Evolutionary conservation across 2,797 vertebrate genomes (phyloP).

Genomic region (Dallia pectoralis): DNA sequence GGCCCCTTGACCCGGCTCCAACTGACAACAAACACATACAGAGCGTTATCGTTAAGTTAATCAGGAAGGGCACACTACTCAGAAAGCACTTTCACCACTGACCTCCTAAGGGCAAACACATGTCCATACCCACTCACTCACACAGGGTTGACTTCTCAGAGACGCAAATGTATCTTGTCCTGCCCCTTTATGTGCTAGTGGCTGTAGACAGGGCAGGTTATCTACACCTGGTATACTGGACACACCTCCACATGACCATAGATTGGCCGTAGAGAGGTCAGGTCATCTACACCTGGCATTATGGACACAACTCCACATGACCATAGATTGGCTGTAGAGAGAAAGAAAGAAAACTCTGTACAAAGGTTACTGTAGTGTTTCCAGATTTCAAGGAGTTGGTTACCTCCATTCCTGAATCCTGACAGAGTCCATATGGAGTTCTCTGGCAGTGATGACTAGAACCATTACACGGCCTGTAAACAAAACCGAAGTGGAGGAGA

Average conservation of each 20-base stretch:
- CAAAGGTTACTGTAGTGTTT: not conserved
- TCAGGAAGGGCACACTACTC: not conserved
- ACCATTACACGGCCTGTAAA: not conserved
- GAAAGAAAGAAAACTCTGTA: not conserved
- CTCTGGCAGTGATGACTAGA: not conserved
- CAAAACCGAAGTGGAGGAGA: not conserved
- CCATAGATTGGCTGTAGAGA: too few species aligned
- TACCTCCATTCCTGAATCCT: not conserved
- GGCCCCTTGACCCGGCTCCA: not conserved
- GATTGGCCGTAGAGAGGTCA: not conserved
- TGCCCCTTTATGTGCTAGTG: not conserved
- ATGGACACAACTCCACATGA: too few species aligned
- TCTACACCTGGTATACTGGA: too few species aligned
- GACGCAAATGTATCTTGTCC: not conserved
- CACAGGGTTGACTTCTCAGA: not conserved
- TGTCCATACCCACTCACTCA: not conserved
- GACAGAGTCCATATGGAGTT: constrained; percentile 1
- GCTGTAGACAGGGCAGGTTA: not conserved
- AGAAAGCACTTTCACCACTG: not conserved
- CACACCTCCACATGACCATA: too few species aligned
- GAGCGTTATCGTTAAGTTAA: not conserved
- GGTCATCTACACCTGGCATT: not conserved
- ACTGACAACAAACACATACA: not conserved
- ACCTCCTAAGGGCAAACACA: not conserved
- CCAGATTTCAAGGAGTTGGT: not conserved